These are phyloP conservation scores for Leptodirus hochenwartii DNA, from an alignment of 2,888 invertebrate genomes.

Conservation along the genomic window DNA sequence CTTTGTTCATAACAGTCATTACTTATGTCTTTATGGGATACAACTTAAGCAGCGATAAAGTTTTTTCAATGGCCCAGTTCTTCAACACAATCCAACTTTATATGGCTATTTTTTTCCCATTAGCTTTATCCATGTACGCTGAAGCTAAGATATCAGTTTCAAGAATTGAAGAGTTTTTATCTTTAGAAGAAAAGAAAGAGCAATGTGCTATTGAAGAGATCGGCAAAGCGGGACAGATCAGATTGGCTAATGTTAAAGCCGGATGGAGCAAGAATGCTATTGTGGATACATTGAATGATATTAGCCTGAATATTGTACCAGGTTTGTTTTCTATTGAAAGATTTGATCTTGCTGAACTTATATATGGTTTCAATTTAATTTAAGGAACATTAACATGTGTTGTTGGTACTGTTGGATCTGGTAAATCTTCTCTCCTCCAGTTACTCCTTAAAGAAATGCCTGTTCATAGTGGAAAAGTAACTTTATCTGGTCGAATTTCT, in stretches of 20 bases:
- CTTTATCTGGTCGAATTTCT: slow-evolving; percentile 41
- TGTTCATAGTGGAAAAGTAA: slow-evolving; percentile 37
- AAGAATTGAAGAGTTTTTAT: slow-evolving; percentile 34
- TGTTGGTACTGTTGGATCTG: slow-evolving; percentile 48
- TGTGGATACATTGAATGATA: slow-evolving; percentile 29
- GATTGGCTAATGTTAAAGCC: slow-evolving; percentile 14
- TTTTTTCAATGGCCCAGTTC: slow-evolving; percentile 61
- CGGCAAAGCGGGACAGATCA: slow-evolving; percentile 18
- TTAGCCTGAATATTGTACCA: slow-evolving; percentile 30
- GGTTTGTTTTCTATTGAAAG: slow-evolving; percentile 27
- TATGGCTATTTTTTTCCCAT: slow-evolving; percentile 44
- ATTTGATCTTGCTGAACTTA: not conserved
- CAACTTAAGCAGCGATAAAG: slow-evolving; percentile 37
- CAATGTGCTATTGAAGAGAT: slow-evolving; percentile 7
- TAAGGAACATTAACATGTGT: slow-evolving; percentile 22
- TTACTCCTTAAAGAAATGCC: slow-evolving; percentile 54
- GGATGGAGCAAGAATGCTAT: slow-evolving; percentile 22
- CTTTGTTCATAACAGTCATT: slow-evolving; percentile 63
- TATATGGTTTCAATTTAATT: too few relatives aligned
- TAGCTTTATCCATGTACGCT: slow-evolving; percentile 38
- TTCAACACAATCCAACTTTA: slow-evolving; percentile 53
- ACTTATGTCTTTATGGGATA: slow-evolving; percentile 52
- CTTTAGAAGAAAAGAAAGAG: slow-evolving; percentile 27
- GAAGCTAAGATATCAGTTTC: slow-evolving; percentile 44
- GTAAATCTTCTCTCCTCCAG: slow-evolving; percentile 50